Conservation (phyloP, 2,888 invertebrate genomes). For the Matsumyia berberina region DNA sequence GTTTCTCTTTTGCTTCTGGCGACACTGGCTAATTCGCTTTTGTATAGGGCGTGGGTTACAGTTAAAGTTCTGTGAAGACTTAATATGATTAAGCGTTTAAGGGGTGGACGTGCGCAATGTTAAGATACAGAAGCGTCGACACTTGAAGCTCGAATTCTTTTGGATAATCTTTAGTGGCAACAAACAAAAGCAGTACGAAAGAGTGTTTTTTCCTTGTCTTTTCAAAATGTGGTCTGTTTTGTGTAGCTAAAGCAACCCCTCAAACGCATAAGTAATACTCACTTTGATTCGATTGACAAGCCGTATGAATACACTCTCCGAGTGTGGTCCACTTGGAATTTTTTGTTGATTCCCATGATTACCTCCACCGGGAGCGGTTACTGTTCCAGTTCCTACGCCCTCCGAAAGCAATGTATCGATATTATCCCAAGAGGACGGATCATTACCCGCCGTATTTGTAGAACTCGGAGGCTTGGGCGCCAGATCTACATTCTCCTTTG, state of each 20-base stretch:
- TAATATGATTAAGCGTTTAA: too few relatives aligned
- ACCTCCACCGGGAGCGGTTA: slow-evolving; percentile 70
- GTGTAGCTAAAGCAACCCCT: too few relatives aligned
- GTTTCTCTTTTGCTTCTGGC: not conserved
- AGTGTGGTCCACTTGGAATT: slow-evolving; percentile 85
- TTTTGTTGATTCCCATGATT: slow-evolving; percentile 80
- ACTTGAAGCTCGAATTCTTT: too few relatives aligned
- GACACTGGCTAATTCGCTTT: too few relatives aligned
- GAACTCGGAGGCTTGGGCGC: slow-evolving; percentile 17
- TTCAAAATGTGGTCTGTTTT: too few relatives aligned
- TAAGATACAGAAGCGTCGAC: too few relatives aligned
- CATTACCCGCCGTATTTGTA: slow-evolving; percentile 63
- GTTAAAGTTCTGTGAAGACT: too few relatives aligned
- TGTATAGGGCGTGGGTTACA: too few relatives aligned
- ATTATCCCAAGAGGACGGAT: slow-evolving; percentile 81
- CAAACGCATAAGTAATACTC: slow-evolving; percentile 76
- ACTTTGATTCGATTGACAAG: slow-evolving; percentile 98
- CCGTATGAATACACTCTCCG: slow-evolving; percentile 97
- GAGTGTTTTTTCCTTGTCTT: too few relatives aligned
- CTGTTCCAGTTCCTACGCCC: slow-evolving; percentile 58
- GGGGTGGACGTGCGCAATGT: too few relatives aligned
- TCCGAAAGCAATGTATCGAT: slow-evolving; percentile 81
- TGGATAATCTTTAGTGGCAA: too few relatives aligned
- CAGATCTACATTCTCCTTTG: slow-evolving; percentile 54
- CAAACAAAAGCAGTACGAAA: too few relatives aligned